Percentiles rank a stretch among this genome's conserved stretches.
Conservation (phyloP, 2,797 vertebrate genomes). For the Gallinago stenura region DNA sequence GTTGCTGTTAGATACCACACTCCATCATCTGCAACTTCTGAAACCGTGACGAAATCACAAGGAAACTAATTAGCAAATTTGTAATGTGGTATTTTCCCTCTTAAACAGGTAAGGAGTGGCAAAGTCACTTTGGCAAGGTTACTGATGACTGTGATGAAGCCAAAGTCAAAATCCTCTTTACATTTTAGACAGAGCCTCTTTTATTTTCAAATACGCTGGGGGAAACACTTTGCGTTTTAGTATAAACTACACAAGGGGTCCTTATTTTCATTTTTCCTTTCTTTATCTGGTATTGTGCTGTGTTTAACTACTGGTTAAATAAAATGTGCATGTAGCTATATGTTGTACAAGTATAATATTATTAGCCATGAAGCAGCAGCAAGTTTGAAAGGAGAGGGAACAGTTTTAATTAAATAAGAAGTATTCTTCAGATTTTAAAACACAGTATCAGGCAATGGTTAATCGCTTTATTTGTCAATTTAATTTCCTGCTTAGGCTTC, state of each 20-base stretch:
- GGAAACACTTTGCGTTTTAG: not conserved
- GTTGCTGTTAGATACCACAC: not conserved
- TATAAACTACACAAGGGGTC: not conserved
- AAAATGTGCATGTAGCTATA: not conserved
- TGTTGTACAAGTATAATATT: not conserved
- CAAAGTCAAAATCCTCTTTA: not conserved
- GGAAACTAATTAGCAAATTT: constrained; percentile 17
- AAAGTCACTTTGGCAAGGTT: not conserved
- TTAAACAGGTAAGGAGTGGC: not conserved
- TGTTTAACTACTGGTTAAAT: not conserved
- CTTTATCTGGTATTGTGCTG: not conserved
- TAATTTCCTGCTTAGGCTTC: not conserved
- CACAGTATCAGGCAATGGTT: not conserved
- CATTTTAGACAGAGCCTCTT: not conserved
- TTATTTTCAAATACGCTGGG: not conserved
- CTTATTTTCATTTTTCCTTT: not conserved
- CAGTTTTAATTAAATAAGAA: not conserved
- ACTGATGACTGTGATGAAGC: not conserved
- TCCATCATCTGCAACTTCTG: not conserved
- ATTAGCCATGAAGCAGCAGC: not conserved
- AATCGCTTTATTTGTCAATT: not conserved
- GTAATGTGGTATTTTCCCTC: not conserved
- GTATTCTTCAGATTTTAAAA: not conserved
- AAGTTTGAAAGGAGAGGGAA: not conserved
- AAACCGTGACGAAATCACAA: not conserved